These are phyloP conservation scores for Cinclus mexicanus DNA, from an alignment of 2,113 vertebrate genomes.

Conservation along the genomic window DNA sequence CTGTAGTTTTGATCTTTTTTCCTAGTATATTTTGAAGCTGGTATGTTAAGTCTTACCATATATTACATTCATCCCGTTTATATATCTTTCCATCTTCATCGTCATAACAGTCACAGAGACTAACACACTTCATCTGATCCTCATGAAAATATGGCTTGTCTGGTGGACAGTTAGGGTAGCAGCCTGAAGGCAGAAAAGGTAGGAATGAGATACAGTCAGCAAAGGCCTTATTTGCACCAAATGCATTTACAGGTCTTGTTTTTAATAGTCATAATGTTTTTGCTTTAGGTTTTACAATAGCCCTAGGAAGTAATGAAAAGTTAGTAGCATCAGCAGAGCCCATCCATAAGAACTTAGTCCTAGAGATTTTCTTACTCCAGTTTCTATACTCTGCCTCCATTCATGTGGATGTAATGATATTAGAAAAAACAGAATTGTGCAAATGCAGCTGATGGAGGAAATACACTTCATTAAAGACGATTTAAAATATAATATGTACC, in stretches of 20 bases:
- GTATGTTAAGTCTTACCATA: constrained; percentile 76
- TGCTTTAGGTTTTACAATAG: not conserved
- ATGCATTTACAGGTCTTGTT: not conserved
- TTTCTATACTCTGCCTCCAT: not conserved
- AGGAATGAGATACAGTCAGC: not conserved
- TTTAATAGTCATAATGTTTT: not conserved
- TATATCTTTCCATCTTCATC: constrained; percentile 69
- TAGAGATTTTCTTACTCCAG: not conserved
- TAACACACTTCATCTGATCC: constrained; percentile 85
- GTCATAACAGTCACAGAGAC: constrained; percentile 77
- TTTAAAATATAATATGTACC: not conserved
- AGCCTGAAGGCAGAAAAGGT: constrained; percentile 73
- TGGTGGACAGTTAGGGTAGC: constrained; percentile 87
- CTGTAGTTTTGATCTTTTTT: not conserved
- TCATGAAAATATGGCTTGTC: constrained; percentile 85
- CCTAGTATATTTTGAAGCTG: not conserved
- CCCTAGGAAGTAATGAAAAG: not conserved
- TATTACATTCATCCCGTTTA: constrained; percentile 74
- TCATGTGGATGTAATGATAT: not conserved
- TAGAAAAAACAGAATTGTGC: not conserved
- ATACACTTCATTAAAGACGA: not conserved
- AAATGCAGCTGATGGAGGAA: not conserved
- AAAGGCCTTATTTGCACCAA: not conserved
- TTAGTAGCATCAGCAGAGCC: not conserved
- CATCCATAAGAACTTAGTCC: not conserved